Evolutionary conservation across 1,140 invertebrate genomes (phyloP).

Genomic region (Drosophila ananassae): DNA sequence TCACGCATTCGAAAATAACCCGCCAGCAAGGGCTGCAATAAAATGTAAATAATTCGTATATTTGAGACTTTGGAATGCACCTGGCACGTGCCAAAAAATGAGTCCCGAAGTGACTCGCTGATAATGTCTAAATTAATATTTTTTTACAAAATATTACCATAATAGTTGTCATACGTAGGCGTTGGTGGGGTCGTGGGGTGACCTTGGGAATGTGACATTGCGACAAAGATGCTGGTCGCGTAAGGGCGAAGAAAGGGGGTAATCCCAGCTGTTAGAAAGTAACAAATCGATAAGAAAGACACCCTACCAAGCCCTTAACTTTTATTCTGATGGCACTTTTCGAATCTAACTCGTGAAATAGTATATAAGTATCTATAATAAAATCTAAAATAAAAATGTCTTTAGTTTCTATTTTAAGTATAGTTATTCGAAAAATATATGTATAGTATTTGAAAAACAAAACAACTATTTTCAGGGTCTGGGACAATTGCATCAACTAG

Average conservation of each 20-base stretch:
- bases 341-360: neutral
- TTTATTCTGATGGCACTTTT: too few species aligned
- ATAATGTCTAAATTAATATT: neutral
- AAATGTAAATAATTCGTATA: slow-evolving; percentile 8
- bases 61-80: slow-evolving; percentile 8
- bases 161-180: neutral
- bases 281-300: neutral
- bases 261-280: neutral
- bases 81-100: slow-evolving; percentile 28
- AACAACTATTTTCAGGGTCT: slow-evolving; percentile 32
- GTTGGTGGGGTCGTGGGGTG: slow-evolving; percentile 1
- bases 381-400: too few species aligned
- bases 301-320: neutral
- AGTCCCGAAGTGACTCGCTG: neutral
- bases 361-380: too few species aligned
- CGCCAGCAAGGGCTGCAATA: neutral
- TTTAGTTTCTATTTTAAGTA: too few species aligned
- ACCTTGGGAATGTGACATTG: slow-evolving; percentile 34
- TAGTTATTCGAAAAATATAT: too few species aligned
- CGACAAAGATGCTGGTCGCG: slow-evolving; percentile 30
- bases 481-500: slow-evolving; percentile 22
- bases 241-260: neutral
- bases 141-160: neutral
- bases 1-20: neutral
- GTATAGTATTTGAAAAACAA: neutral